Evolutionary conservation across 2,113 vertebrate genomes (phyloP).

Genomic region (Plestiodon gilberti): DNA sequence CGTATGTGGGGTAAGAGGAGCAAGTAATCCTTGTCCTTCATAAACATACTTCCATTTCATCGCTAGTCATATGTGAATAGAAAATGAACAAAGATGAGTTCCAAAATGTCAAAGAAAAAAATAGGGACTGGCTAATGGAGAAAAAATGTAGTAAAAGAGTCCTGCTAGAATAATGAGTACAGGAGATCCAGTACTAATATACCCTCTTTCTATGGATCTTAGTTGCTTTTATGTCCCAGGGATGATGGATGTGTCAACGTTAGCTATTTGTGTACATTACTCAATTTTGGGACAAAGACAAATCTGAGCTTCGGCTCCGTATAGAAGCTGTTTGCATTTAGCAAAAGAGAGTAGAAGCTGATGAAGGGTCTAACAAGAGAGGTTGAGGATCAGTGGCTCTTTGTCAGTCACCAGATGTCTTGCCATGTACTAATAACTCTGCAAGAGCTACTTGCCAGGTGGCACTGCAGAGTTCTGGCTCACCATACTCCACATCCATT

Average conservation of each 20-base stretch:
- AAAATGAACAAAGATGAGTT: not conserved
- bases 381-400: slow-evolving; percentile 45
- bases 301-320: slow-evolving; percentile 8
- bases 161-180: not conserved
- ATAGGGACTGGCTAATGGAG: not conserved
- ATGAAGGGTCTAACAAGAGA: not conserved
- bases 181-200: not conserved
- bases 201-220: not conserved
- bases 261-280: not conserved
- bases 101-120: not conserved
- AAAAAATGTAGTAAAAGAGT: not conserved
- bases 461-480: not conserved
- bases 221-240: not conserved
- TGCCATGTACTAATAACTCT: not conserved
- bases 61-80: slow-evolving; percentile 19
- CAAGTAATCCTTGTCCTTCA: slow-evolving; percentile 14
- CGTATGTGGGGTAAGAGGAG: slow-evolving; percentile 24
- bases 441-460: slow-evolving; percentile 33
- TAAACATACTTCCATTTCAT: slow-evolving; percentile 31
- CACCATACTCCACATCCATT: fast-evolving
- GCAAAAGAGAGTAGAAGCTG: slow-evolving; percentile 24
- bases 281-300: not conserved
- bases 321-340: slow-evolving; percentile 27
- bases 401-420: slow-evolving; percentile 36
- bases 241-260: not conserved